Percentiles rank a stretch among this genome's conserved stretches.
phyloP scores from a whole-genome alignment of 1,140 invertebrate genomes.

The Ganaspis sp. region DNA sequence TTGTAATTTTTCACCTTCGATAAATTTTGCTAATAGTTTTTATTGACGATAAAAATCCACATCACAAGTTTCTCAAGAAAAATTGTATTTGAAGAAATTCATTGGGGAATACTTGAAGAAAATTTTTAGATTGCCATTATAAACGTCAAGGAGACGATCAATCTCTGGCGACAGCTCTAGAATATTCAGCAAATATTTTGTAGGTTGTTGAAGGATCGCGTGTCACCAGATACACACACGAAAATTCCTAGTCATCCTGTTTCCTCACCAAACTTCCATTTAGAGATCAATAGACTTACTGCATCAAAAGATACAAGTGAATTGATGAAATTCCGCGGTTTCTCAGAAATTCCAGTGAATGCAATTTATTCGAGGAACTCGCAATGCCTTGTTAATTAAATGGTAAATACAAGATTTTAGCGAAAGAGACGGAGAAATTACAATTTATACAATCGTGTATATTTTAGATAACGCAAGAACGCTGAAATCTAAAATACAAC shows the following conservation, averaged over 20 bases:
- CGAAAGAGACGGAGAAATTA: no score
- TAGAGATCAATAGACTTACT: background rate
- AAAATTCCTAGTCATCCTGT: conserved; percentile 36
- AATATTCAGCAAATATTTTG: background rate
- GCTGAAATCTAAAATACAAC: no score
- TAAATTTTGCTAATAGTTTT: no score
- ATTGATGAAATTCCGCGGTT: background rate
- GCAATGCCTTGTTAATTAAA: no score
- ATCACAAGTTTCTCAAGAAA: no score
- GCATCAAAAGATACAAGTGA: background rate
- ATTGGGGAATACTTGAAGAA: background rate
- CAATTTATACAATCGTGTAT: no score
- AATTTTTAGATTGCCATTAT: background rate
- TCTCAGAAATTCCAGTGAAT: background rate
- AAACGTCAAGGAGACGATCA: background rate
- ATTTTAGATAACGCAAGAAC: no score
- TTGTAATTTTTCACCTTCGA: no score
- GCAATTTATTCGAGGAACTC: no score
- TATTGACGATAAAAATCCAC: no score
- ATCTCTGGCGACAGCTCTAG: background rate
- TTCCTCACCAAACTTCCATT: background rate
- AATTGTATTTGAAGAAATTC: background rate
- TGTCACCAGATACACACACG: background rate
- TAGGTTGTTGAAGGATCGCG: background rate
- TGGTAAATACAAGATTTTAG: no score